These are phyloP conservation scores for Congeria kusceri DNA, from an alignment of 2,888 invertebrate genomes.

Conservation along the genomic window DNA sequence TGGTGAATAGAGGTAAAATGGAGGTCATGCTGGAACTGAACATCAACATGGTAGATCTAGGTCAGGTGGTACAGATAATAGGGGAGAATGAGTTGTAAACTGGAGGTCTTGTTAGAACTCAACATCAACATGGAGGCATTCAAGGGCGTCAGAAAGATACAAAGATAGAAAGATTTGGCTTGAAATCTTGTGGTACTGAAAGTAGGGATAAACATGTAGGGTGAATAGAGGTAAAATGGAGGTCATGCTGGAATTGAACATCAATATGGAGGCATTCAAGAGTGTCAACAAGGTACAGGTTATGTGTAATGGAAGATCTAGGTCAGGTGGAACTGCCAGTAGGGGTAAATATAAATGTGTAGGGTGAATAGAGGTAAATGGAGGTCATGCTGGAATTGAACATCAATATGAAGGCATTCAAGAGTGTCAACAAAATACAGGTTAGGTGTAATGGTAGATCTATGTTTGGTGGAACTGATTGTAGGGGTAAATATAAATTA, in stretches of 20 bases:
- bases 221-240: no score
- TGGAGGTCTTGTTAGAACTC: constrained; percentile 61
- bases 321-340: neutral
- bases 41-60: constrained; percentile 48
- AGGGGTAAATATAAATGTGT: no score
- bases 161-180: constrained; percentile 34
- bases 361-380: neutral
- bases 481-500: neutral
- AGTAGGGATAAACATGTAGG: no score
- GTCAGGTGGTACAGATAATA: no score
- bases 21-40: constrained; percentile 61
- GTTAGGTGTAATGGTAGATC: neutral
- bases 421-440: neutral
- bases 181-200: neutral
- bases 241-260: constrained; percentile 59
- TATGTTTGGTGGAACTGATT: neutral
- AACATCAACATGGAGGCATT: constrained; percentile 56
- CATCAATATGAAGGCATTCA: constrained; percentile 24
- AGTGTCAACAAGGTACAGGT: constrained; percentile 54
- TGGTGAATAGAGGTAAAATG: no score
- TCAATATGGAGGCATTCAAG: constrained; percentile 56
- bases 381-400: constrained; percentile 5
- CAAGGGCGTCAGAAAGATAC: constrained; percentile 51
- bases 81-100: no score
- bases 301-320: constrained; percentile 13